Evolutionary conservation across 1,140 invertebrate species (phyloP).

Genomic region (Chironomus striatipennis): DNA sequence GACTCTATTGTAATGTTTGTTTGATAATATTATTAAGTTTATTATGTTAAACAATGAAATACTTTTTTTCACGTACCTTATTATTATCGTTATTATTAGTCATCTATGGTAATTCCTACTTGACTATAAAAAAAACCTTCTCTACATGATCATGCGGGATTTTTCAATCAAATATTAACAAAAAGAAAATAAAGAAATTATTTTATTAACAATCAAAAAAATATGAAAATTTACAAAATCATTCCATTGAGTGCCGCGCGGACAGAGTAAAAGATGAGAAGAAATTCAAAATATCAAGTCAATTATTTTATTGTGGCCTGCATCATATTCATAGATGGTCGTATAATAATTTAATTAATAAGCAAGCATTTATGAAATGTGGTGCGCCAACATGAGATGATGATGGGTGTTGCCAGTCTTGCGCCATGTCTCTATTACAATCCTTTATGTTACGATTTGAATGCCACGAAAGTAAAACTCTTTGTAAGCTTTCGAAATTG

Average conservation of each 20-base stretch:
- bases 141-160: no score
- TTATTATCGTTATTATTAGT: no score
- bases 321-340: not conserved
- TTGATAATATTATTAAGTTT: slow-evolving; percentile 10
- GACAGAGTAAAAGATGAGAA: no score
- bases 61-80: no score
- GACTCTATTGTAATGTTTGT: slow-evolving; percentile 13
- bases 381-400: not conserved
- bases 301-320: slow-evolving; percentile 15
- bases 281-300: not conserved
- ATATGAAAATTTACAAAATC: not conserved
- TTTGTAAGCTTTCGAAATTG: slow-evolving; percentile 12
- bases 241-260: not conserved
- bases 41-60: slow-evolving; percentile 4
- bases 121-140: no score
- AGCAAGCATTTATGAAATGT: not conserved
- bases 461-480: slow-evolving; percentile 6
- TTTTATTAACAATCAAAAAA: not conserved
- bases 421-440: not conserved
- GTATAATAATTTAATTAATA: slow-evolving; percentile 22
- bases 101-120: no score
- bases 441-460: not conserved
- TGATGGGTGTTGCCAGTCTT: slow-evolving; percentile 1
- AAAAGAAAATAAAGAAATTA: no score
- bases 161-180: no score